Evolutionary conservation across 2,113 vertebrate genomes (phyloP).

Genomic region (Catagonus wagneri): DNA sequence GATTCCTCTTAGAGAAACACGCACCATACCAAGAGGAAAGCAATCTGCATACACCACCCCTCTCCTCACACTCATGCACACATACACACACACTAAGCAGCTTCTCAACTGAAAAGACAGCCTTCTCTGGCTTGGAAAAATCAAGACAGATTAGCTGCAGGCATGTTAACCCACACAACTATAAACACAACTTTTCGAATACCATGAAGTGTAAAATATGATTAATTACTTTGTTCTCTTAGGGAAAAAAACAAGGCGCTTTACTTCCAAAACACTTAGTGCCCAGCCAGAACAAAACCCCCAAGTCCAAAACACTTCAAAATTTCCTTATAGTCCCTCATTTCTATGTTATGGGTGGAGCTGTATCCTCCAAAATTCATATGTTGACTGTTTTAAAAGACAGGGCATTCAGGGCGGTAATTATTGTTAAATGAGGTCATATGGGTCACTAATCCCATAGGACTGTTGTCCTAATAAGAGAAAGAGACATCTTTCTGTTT

Average conservation of each 20-base stretch:
- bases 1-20: background rate
- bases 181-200: constrained; percentile 9
- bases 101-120: constrained; percentile 48
- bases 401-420: background rate
- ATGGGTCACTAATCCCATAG: background rate
- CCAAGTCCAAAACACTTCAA: background rate
- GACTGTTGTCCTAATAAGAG: background rate
- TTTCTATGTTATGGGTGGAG: background rate
- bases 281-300: background rate
- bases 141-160: constrained; percentile 71
- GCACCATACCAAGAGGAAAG: background rate
- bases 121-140: constrained; percentile 69
- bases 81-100: background rate
- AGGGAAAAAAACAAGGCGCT: background rate
- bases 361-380: background rate
- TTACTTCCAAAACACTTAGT: constrained; percentile 26
- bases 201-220: constrained; percentile 52
- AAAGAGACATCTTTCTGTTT: background rate
- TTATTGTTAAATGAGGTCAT: background rate
- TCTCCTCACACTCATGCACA: background rate
- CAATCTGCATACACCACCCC: background rate
- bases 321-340: background rate
- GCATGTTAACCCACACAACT: constrained; percentile 18
- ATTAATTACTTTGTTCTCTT: constrained; percentile 52
- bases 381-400: background rate